Conservation (phyloP, 2,797 vertebrate genomes). For the Pangasius krempfi region DNA sequence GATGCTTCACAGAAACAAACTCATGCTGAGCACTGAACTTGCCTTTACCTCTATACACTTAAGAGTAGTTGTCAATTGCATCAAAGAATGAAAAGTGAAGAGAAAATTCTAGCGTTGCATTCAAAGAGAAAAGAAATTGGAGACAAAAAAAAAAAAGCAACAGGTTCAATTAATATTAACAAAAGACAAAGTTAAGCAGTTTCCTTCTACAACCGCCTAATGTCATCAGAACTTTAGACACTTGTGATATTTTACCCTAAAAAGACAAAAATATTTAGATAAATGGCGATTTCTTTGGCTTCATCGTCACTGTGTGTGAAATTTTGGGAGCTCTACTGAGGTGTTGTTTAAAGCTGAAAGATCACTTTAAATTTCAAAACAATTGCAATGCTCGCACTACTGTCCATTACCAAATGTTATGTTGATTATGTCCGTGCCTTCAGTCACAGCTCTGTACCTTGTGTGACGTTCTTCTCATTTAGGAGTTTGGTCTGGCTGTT, state of each 20-base stretch:
- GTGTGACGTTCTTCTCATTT: constrained; percentile 73
- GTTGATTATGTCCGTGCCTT: background rate
- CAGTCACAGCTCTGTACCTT: constrained; percentile 68
- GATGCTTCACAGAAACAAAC: constrained; percentile 21
- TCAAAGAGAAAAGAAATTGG: constrained; percentile 53
- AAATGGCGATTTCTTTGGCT: background rate
- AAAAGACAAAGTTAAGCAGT: background rate
- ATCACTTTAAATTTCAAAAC: background rate
- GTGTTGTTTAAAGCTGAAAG: background rate
- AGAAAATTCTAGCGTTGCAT: constrained; percentile 72
- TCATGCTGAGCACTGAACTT: constrained; percentile 39
- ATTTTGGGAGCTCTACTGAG: background rate
- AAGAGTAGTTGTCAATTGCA: constrained; percentile 81
- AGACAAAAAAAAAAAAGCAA: constrained; percentile 60
- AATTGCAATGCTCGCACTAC: background rate
- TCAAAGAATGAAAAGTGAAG: constrained; percentile 82
- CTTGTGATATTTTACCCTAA: background rate
- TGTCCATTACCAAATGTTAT: constrained; percentile 12
- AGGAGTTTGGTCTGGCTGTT: constrained; percentile 90
- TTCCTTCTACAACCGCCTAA: background rate
- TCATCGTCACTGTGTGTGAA: background rate
- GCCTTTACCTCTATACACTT: constrained; percentile 70
- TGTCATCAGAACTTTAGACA: background rate
- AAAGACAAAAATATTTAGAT: background rate
- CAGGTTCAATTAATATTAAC: constrained; percentile 61